These are phyloP conservation scores for Pachyrhynchus sulphureomaculatus DNA, from an alignment of 1,140 invertebrate genomes.

Conservation along the genomic window DNA sequence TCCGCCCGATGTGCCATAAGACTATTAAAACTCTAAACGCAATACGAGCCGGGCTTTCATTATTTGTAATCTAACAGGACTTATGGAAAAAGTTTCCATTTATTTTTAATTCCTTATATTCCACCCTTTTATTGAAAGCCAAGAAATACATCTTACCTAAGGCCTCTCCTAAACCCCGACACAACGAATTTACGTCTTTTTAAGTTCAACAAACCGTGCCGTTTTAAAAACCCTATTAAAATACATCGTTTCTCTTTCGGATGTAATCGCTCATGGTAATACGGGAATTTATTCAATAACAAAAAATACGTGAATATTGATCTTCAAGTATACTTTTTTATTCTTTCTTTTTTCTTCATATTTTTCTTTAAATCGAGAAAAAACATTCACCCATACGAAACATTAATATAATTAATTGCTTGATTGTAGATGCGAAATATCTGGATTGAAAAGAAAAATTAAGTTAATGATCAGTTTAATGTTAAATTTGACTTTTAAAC, in stretches of 20 bases:
- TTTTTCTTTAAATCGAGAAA: too few species aligned
- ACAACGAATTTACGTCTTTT: conserved; percentile 40
- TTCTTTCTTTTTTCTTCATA: too few species aligned
- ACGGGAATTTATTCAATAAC: conserved; percentile 14
- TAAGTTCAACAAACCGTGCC: conserved; percentile 36
- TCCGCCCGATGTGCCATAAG: conserved; percentile 47
- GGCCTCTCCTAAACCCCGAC: conserved; percentile 37
- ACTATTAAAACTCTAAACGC: conserved; percentile 51
- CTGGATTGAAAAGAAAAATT: too few species aligned
- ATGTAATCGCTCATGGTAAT: conserved; percentile 23
- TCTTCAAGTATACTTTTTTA: not conserved
- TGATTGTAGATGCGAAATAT: too few species aligned
- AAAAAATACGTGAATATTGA: conserved; percentile 15
- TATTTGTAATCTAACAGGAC: conserved; percentile 49
- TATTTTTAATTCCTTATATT: conserved; percentile 51
- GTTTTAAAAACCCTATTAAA: conserved; percentile 31
- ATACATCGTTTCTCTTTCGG: conserved; percentile 17
- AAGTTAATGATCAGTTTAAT: too few species aligned
- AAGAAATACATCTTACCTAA: conserved; percentile 42
- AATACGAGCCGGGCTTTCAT: conserved; percentile 47
- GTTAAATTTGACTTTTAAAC: too few species aligned
- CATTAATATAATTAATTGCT: too few species aligned
- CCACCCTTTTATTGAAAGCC: conserved; percentile 49
- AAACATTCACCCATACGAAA: too few species aligned
- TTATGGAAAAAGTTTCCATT: conserved; percentile 51